These are phyloP conservation scores for Gnathonemus echidnorhynchus DNA, from an alignment of 2,113 vertebrate genomes.

Conservation along the genomic window DNA sequence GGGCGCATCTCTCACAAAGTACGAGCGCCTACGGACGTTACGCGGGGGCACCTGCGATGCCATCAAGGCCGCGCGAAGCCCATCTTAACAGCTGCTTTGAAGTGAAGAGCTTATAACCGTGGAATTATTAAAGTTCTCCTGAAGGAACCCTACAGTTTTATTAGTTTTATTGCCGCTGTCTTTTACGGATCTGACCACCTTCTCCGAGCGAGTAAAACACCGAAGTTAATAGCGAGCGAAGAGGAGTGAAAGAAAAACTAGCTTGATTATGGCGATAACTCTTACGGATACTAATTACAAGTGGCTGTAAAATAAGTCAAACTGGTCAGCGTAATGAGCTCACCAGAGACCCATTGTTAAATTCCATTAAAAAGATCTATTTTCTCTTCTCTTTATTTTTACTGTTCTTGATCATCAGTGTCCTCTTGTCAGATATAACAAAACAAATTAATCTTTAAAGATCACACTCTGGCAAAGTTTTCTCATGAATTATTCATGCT, in stretches of 20 bases:
- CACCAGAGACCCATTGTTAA: slow-evolving; percentile 65
- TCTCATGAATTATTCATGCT: slow-evolving; percentile 12
- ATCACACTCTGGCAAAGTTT: slow-evolving; percentile 44
- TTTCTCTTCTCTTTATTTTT: slow-evolving; percentile 53
- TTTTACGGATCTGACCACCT: slow-evolving; percentile 57
- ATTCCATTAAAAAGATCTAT: slow-evolving; percentile 66
- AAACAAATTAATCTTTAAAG: slow-evolving; percentile 57
- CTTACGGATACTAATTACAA: slow-evolving; percentile 67
- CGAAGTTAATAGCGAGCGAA: slow-evolving; percentile 57
- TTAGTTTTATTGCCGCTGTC: slow-evolving; percentile 58
- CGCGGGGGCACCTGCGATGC: slow-evolving; percentile 23
- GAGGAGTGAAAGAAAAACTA: slow-evolving; percentile 56
- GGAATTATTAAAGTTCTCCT: slow-evolving; percentile 62
- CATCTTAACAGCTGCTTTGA: slow-evolving; percentile 57
- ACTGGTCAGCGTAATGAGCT: slow-evolving; percentile 67
- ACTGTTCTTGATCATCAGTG: slow-evolving; percentile 41
- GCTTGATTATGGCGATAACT: slow-evolving; percentile 64
- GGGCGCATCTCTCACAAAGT: background rate
- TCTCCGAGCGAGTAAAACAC: slow-evolving; percentile 45
- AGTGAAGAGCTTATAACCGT: slow-evolving; percentile 54
- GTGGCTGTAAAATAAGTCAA: slow-evolving; percentile 68
- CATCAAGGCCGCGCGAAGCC: slow-evolving; percentile 33
- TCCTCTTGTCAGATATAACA: slow-evolving; percentile 41
- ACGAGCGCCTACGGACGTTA: background rate
- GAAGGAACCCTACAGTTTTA: slow-evolving; percentile 62